Conservation (phyloP, 2,797 vertebrate genomes). For the Sebastolobus altivelis region DNA sequence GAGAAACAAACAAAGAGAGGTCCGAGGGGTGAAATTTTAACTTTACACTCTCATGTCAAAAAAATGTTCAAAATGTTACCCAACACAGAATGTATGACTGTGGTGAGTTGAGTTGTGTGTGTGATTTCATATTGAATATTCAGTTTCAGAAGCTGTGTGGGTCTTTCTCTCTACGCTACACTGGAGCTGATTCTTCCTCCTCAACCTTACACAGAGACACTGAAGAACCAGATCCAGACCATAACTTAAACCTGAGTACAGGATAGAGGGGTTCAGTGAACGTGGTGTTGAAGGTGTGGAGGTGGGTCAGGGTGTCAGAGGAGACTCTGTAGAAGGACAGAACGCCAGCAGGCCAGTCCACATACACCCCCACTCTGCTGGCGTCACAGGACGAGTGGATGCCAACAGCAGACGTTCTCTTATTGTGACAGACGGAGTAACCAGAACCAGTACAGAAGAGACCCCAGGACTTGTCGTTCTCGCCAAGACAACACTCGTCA, state of each 20-base stretch:
- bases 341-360: too few species aligned
- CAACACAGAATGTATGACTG: too few species aligned
- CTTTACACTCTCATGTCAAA: too few species aligned
- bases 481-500: slow-evolving; percentile 8
- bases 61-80: too few species aligned
- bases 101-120: too few species aligned
- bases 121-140: too few species aligned
- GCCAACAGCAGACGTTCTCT: background rate
- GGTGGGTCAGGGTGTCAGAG: too few species aligned
- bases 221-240: background rate
- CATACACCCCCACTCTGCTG: background rate
- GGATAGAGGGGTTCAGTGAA: too few species aligned
- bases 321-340: too few species aligned
- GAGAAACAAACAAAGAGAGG: too few species aligned
- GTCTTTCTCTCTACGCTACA: background rate
- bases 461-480: slow-evolving; percentile 37
- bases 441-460: background rate
- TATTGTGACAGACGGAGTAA: slow-evolving; percentile 18
- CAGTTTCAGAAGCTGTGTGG: background rate
- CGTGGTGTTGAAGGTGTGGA: too few species aligned
- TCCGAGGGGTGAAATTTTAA: too few species aligned
- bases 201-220: background rate
- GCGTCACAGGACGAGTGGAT: background rate
- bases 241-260: background rate
- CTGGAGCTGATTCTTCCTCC: background rate